Conservation (phyloP, 2,888 invertebrate species). For the Drosophila anceps region DNA sequence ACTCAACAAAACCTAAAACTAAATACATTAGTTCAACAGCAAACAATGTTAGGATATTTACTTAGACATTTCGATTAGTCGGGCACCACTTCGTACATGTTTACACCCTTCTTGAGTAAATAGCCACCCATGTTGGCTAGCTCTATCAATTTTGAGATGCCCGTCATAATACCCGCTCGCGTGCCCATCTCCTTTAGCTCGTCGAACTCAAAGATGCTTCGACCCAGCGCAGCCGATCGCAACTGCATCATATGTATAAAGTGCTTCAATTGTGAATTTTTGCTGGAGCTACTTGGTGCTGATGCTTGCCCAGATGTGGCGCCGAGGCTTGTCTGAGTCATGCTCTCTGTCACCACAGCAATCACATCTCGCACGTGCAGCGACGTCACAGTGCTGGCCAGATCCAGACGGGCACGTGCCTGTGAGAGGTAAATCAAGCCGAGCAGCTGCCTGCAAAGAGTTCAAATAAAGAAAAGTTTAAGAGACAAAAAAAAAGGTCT, state of each 20-base stretch:
- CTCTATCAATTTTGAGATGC: slow-evolving; percentile 89
- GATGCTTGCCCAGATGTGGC: slow-evolving; percentile 56
- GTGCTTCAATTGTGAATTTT: slow-evolving; percentile 87
- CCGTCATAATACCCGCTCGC: slow-evolving; percentile 87
- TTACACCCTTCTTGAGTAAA: slow-evolving; percentile 92
- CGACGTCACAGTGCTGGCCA: slow-evolving; percentile 92
- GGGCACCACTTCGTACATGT: slow-evolving; percentile 89
- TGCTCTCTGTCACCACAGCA: slow-evolving; percentile 92
- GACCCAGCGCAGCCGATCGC: slow-evolving; percentile 88
- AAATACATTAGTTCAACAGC: slow-evolving; percentile 28
- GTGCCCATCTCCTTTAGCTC: slow-evolving; percentile 92
- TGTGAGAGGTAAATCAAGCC: slow-evolving; percentile 94
- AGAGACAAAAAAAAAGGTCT: not conserved
- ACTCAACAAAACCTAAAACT: slow-evolving; percentile 6
- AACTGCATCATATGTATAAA: slow-evolving; percentile 90
- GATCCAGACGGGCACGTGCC: slow-evolving; percentile 95
- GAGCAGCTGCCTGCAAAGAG: slow-evolving; percentile 90
- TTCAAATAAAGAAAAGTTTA: not conserved
- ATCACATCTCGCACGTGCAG: slow-evolving; percentile 94
- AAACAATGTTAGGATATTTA: slow-evolving; percentile 50
- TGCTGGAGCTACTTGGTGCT: slow-evolving; percentile 72
- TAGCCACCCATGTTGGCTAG: slow-evolving; percentile 94
- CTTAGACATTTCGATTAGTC: slow-evolving; percentile 65
- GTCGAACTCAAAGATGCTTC: slow-evolving; percentile 90
- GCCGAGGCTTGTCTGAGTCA: slow-evolving; percentile 91